Base-by-base conservation (phyloP, 2,888 invertebrate genomes). In the Cheilosia variabilis region DNA sequence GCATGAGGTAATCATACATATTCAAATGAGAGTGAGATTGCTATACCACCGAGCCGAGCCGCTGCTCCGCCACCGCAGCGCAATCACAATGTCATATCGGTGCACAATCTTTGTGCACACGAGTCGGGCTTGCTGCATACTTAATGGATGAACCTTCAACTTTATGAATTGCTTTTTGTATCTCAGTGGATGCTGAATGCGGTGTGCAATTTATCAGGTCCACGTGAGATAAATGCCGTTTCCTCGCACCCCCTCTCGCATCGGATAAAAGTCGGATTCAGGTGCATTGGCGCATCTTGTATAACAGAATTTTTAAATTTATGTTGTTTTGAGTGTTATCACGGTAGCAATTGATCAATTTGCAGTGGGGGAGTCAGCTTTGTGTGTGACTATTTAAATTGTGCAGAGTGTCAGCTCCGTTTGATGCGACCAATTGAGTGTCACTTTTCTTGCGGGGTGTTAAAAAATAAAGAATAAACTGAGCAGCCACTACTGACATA, bases 101-200 rank as follows among this genome's bases (percentile, higher is more conserved):
- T 80, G 84, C 57, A 50, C 50, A 65, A 79, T 79, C 75, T 80
- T 60, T 43, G 19, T 76, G 71, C 37, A 72, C 19, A 37, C 45
- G 63, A 45, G 41, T 69, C 73, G 58, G 13, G 45, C 31, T 41
- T 19, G 79, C 58, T 68, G 68, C 62, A 79, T 84, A 79, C 41
- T 47, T 58, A 76, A 79, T 76, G 57, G 60, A 65, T 84, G 66
- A 80, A 80, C 84, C 84, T 86, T 80, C 80, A 86, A 80, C 76
- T 86, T 76, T 86, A 80, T 71, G 60, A 66, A 80, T 84, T 53
- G 65, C 37, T 60, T 50, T 53, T 65, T 41, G 55, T 55, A 65
- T 62, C 50, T 58, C 15, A 27, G 17, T 6, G 43, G 47, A 50
- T 24, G 66, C 41, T 58, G 34, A 17, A 37, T 66, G 45, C 55